Evolutionary conservation across 2,797 vertebrate genomes (phyloP), one percentile per base, ranked within the genome.

Genomic region (Sebastes flavidus): DNA sequence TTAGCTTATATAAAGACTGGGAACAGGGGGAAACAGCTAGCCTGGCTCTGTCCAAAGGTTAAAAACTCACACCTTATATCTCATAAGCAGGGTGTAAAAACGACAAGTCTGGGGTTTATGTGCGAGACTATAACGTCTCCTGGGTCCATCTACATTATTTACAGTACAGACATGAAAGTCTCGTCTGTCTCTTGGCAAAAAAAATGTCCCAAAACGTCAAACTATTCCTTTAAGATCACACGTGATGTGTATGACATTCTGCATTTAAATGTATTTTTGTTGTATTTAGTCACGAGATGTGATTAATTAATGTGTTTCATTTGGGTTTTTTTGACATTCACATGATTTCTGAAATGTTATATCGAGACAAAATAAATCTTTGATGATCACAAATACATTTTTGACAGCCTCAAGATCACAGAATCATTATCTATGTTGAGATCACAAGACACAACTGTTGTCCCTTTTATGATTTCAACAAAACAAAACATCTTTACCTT

Each of bases 1-100:
- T 65, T 78, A 77, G 49, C 56, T 70, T 81, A 75, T 36, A 25
- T 66, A 32, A 73, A 66, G 4, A 61, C 46, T 29, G 56, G 24
- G 29, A 59, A 58, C 13, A 59, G 8, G 30, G 5, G 30, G 6
- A 34, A 49, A 14, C 36, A 14, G 8, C 29, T 29, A 5, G 3
- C 7, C 0, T 49, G 42, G 16, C 42, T 49, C 18, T 22, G 18
- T 16, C 52, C 5, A 14, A 18, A 65, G 16, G 6, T 32, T 32
- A 12, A 22, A 36, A 14, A 12, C 10, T 13, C 60, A 56, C 18
- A 52, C 4, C 0, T 18, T 30, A 59, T 32, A 18, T 12, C 8
- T 49, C 2, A 25, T 34, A 55, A 55, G 2, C 20, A 54, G 42
- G 1, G 18, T 71, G 32, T 63, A 29, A 24, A 65, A 38, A 13